Percentiles rank a stretch among this genome's conserved stretches.
Conservation (phyloP, 2,888 invertebrate species). For the Melitaea athalia region DNA sequence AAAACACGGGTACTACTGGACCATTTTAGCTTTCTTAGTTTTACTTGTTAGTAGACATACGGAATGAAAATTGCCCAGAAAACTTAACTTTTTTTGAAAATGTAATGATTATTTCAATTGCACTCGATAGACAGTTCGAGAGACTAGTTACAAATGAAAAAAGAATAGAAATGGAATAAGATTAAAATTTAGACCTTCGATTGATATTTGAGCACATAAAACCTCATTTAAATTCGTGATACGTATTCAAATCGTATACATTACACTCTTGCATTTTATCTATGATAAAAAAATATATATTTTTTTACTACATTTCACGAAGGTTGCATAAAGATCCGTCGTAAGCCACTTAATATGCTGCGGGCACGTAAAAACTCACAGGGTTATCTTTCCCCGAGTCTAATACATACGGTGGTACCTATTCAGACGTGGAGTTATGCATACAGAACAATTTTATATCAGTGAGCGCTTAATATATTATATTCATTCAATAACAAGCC, state of each 20-base stretch:
- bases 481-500: conserved; percentile 24
- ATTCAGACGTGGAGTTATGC: conserved; percentile 56
- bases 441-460: conserved; percentile 33
- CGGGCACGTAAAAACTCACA: conserved; percentile 57
- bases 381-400: conserved; percentile 54
- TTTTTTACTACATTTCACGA: conserved; percentile 2
- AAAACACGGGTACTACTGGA: too few relatives aligned
- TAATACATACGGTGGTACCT: conserved; percentile 54
- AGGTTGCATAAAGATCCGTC: conserved; percentile 18
- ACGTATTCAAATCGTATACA: not conserved
- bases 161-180: not conserved
- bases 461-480: conserved; percentile 11
- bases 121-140: too few relatives aligned
- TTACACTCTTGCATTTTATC: not conserved
- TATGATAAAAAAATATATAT: not conserved
- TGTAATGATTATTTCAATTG: too few relatives aligned
- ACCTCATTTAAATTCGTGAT: not conserved
- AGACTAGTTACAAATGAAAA: not conserved
- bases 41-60: too few relatives aligned
- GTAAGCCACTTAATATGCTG: conserved; percentile 40
- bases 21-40: too few relatives aligned
- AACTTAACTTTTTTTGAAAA: too few relatives aligned
- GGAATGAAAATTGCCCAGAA: too few relatives aligned
- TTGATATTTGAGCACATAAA: not conserved
- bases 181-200: not conserved